Conservation (phyloP, 2,888 invertebrate genomes). For the Hoplodrina ambigua region DNA sequence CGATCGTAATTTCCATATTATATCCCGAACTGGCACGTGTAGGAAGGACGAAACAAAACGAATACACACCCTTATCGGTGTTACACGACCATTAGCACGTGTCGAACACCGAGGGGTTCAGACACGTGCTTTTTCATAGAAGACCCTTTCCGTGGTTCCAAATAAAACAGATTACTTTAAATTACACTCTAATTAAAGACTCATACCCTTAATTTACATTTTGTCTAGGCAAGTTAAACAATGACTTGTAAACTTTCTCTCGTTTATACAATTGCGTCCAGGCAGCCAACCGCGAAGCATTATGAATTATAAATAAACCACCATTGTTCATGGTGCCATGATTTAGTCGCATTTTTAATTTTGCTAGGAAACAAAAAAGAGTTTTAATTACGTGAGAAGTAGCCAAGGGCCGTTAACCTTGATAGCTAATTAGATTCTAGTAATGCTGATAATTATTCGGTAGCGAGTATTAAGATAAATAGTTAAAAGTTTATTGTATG, state of each 20-base stretch:
- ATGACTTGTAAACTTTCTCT: conserved; percentile 67
- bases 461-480: conserved; percentile 30
- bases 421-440: conserved; percentile 63
- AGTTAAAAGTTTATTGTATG: conserved; percentile 41
- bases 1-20: conserved; percentile 32
- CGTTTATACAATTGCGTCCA: conserved; percentile 59
- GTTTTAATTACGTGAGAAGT: conserved; percentile 66
- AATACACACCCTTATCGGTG: conserved; percentile 41
- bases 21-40: conserved; percentile 58
- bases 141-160: conserved; percentile 11
- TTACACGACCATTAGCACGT: conserved; percentile 43
- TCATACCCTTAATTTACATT: conserved; percentile 56
- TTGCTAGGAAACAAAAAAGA: conserved; percentile 72
- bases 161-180: conserved; percentile 32
- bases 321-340: conserved; percentile 68
- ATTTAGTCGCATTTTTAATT: conserved; percentile 73
- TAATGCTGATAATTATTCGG: conserved; percentile 63
- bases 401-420: conserved; percentile 69
- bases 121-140: conserved; percentile 40
- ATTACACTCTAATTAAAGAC: conserved; percentile 54
- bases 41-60: conserved; percentile 55
- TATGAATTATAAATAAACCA: conserved; percentile 77
- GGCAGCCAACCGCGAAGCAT: conserved; percentile 72
- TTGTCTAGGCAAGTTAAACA: conserved; percentile 64
- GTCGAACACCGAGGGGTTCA: conserved; percentile 10